Base-by-base conservation (phyloP, 2,113 vertebrate genomes). In the Pundamilia nyererei region DNA sequence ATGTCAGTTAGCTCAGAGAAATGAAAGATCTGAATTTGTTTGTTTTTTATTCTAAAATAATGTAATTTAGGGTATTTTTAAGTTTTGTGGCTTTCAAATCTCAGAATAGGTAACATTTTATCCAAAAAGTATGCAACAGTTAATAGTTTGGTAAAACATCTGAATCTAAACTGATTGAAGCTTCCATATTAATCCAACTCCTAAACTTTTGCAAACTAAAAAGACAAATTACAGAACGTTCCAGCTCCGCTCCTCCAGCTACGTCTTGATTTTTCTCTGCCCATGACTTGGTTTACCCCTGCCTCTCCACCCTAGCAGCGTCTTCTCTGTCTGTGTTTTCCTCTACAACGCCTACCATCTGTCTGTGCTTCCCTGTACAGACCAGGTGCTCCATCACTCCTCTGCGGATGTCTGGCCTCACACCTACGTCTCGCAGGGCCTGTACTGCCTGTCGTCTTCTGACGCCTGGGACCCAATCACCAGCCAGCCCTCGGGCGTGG, bases 341-440 rank as follows among this genome's bases (percentile, higher is more conserved):
- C 56, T 65, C 31, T 33, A 40, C 82, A 29, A 42, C 77, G 11
- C 55, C 45, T 2, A 24, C 35, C 58, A 15, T 83, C 17, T 60
- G 29, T 85, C 13, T 53, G 54, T 14, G 49, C 45, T 9, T 70
- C 9, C 75, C 77, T 11, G 12, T 65, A 56, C 94, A 94, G 97
- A 97, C 94, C 98, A 98, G 95, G 96, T 96, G 2, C 96, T 98
- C 88, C 97, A 98, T 72, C 96, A 96, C 88, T 97, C 96, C 55
- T 96, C 96, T 33, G 95, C 94, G 4, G 98, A 99, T 2, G 97
- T 98, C 79, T 99, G 98, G 98, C 98, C 98, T 88, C 98, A 99
- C 89, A 98, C 98, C 84, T 99, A 99, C 10, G 98, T 99, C 93
- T 99, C 98, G 1, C 98, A 99, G 94, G 98, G 98, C 89, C 97